phyloP scores from a whole-genome alignment of 1,140 invertebrate species.

The Rhyacophila brunnea region DNA sequence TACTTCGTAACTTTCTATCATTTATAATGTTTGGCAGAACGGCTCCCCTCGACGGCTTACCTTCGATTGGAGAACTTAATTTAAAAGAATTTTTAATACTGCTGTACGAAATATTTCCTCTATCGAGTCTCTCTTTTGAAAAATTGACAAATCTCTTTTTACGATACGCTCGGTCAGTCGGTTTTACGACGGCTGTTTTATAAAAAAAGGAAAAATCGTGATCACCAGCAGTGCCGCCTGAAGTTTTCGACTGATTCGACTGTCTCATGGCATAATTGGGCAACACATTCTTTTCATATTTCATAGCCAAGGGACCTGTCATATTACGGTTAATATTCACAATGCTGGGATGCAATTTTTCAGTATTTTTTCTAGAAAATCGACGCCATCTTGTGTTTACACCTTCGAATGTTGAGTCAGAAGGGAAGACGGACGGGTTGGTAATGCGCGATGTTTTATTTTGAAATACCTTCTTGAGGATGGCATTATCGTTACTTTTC shows the following conservation, averaged over 20 bases:
- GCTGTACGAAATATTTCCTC: too few species aligned
- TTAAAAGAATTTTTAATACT: too few species aligned
- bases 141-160: too few species aligned
- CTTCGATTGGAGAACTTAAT: too few species aligned
- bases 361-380: neutral
- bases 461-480: slow-evolving; percentile 5
- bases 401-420: neutral
- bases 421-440: neutral
- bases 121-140: too few species aligned
- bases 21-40: too few species aligned
- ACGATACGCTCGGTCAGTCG: too few species aligned
- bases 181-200: neutral
- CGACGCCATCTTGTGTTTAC: slow-evolving; percentile 8
- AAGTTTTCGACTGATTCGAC: slow-evolving; percentile 1
- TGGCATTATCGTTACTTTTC: slow-evolving; percentile 1
- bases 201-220: slow-evolving; percentile 20
- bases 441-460: slow-evolving; percentile 1
- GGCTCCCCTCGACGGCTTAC: too few species aligned
- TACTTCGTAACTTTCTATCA: too few species aligned
- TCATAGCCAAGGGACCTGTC: neutral
- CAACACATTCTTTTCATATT: neutral
- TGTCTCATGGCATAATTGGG: neutral
- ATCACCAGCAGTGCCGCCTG: slow-evolving; percentile 1
- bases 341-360: slow-evolving; percentile 1
- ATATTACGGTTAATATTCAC: slow-evolving; percentile 5